These are phyloP conservation scores for Cryptosula pallasiana DNA, from an alignment of 2,888 invertebrate genomes.

Conservation along the genomic window DNA sequence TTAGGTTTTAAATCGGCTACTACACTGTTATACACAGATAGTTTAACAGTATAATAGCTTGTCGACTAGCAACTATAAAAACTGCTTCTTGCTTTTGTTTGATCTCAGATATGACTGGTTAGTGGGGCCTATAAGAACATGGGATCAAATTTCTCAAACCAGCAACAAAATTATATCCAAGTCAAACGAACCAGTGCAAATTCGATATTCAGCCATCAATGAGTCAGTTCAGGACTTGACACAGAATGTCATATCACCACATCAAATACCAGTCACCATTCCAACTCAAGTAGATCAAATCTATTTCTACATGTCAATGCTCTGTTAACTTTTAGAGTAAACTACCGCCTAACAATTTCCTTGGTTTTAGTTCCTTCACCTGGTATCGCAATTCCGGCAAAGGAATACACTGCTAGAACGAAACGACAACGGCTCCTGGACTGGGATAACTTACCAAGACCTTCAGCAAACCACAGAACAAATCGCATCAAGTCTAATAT, in stretches of 20 bases:
- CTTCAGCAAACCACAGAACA: neutral
- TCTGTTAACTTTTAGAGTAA: neutral
- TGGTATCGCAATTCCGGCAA: neutral
- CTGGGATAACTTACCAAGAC: neutral
- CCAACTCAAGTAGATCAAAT: constrained; percentile 5
- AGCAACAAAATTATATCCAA: neutral
- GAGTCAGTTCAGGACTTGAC: neutral
- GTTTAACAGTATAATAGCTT: no score
- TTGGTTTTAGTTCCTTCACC: neutral
- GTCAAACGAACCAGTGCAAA: constrained; percentile 3
- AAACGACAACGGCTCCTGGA: neutral
- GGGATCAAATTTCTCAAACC: constrained; percentile 5
- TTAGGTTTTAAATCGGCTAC: no score
- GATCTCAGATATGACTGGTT: neutral
- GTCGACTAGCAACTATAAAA: no score
- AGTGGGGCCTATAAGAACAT: neutral
- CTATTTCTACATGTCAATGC: no score
- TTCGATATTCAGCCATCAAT: neutral
- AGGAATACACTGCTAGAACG: neutral
- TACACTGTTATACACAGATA: no score
- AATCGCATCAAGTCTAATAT: neutral
- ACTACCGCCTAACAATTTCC: neutral
- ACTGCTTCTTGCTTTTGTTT: no score
- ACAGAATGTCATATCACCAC: neutral
- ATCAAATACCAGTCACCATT: constrained; percentile 1